These are phyloP conservation scores for Pedetes capensis DNA, from an alignment of 2,113 vertebrate genomes.

Conservation along the genomic window DNA sequence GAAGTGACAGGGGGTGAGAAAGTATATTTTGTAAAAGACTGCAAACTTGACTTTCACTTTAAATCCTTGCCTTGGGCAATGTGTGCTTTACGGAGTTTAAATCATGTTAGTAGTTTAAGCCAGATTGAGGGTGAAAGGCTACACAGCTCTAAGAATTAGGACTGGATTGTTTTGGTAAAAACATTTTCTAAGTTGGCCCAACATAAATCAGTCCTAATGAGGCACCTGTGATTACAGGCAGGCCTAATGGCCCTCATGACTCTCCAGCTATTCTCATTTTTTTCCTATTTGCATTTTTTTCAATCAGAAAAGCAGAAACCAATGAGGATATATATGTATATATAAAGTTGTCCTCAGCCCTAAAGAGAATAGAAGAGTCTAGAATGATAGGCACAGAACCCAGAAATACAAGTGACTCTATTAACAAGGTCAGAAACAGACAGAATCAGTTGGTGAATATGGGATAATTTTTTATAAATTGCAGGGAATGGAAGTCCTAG, in stretches of 20 bases:
- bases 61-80: conserved; percentile 81
- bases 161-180: conserved; percentile 78
- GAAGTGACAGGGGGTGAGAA: conserved; percentile 71
- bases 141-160: conserved; percentile 76
- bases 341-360: neutral
- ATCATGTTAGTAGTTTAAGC: conserved; percentile 78
- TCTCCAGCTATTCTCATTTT: conserved; percentile 34
- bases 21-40: conserved; percentile 74
- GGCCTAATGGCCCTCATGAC: conserved; percentile 60
- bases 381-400: neutral
- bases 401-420: neutral
- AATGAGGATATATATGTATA: neutral
- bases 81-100: conserved; percentile 81
- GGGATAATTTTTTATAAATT: neutral
- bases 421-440: neutral
- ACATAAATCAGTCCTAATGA: conserved; percentile 85
- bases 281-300: neutral
- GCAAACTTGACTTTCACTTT: conserved; percentile 78
- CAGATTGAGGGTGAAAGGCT: conserved; percentile 80
- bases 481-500: neutral
- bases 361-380: neutral
- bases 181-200: conserved; percentile 83
- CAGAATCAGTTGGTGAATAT: neutral
- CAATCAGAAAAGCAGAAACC: conserved; percentile 4
- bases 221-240: conserved; percentile 72